Percentiles rank a stretch among this genome's conserved stretches.
These are phyloP conservation scores for Rhynchonema sp. DNA, from an alignment of 2,888 invertebrate species.

Conservation along the genomic window DNA sequence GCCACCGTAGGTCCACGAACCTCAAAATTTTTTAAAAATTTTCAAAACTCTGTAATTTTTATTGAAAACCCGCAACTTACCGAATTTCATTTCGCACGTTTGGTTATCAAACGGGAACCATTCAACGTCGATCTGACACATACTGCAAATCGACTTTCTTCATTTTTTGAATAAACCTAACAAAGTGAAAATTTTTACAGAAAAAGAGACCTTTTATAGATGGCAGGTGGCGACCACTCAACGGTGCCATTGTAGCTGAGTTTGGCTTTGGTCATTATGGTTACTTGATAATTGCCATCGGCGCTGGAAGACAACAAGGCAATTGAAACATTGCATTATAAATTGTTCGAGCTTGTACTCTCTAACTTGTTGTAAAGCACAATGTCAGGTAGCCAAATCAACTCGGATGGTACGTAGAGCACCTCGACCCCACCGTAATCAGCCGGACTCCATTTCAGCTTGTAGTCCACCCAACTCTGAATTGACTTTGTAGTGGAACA, in stretches of 20 bases:
- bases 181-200: not conserved
- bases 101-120: conserved; percentile 27
- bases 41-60: too few relatives aligned
- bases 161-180: not conserved
- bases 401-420: conserved; percentile 26
- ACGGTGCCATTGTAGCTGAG: conserved; percentile 24
- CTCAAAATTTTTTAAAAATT: too few relatives aligned
- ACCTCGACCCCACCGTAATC: conserved; percentile 29
- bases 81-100: conserved; percentile 28
- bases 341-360: too few relatives aligned
- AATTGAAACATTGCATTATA: too few relatives aligned
- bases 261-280: conserved; percentile 28
- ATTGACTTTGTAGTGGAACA: not conserved
- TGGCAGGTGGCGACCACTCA: conserved; percentile 30
- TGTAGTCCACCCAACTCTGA: conserved; percentile 27
- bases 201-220: conserved; percentile 24
- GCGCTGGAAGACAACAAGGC: conserved; percentile 17
- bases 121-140: conserved; percentile 29
- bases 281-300: conserved; percentile 30
- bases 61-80: too few relatives aligned
- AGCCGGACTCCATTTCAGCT: conserved; percentile 24
- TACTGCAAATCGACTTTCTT: conserved; percentile 13
- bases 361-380: conserved; percentile 26
- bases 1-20: conserved; percentile 21
- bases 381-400: conserved; percentile 25